Base-by-base conservation (phyloP, 2,797 vertebrate species). In the Sebastolobus altivelis region DNA sequence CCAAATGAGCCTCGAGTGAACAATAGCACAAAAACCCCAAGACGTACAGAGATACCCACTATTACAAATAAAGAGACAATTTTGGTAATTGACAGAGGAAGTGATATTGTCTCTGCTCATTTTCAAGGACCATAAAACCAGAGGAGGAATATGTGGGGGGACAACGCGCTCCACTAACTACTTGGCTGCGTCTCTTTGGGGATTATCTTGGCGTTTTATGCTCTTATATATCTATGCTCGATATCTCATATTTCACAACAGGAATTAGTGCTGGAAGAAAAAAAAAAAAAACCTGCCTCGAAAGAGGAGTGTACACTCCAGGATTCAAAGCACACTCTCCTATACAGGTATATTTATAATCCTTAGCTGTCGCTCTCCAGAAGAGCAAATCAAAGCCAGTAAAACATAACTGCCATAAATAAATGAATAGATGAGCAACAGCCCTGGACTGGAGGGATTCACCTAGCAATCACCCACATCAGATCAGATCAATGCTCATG, bases 401-500 rank as follows among this genome's bases (percentile, higher is more conserved):
- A 95, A 95, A 95, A 95, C 93, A 94, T 93, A 95, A 94, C 91
- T 93, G 92, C 93, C 91, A 95, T 94, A 95, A 95, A 95, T 95
- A 94, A 95, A 94, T 95, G 93, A 94, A 94, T 93, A 94, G 93
- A 94, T 93, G 92, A 95, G 92, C 91, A 93, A 93, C 92, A 93
- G 89, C 93, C 90, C 90, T 92, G 93, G 92, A 93, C 74, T 93
- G 91, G 77, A 94, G 95, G 94, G 95, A 96, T 95, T 95, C 94
- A 95, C 94, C 91, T 90, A 82, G 91, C 94, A 96, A 96, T 95
- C 95, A 95, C 95, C 95, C 90, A 89, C 94, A 95, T 94, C 94
- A 95, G 93, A 94, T 94, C 94, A 93, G 95, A 97, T 96, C 95
- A 93, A 92, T 94, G 95, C 91, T 95, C 94, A 96, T 94, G 94